These are phyloP conservation scores for Digitonthophagus gazella DNA, from an alignment of 2,888 invertebrate genomes.

Conservation along the genomic window DNA sequence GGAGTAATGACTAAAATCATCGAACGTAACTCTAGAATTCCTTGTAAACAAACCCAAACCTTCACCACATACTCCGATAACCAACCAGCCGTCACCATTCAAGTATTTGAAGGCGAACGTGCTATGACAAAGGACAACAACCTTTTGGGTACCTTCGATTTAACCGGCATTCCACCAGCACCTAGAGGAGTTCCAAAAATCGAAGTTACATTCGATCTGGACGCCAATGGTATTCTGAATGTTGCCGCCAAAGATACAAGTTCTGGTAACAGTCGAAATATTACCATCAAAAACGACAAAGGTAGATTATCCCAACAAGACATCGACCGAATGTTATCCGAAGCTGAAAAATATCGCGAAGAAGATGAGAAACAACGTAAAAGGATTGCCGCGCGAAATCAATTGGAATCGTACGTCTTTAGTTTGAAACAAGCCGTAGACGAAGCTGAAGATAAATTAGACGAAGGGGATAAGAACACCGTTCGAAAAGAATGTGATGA, in stretches of 20 bases:
- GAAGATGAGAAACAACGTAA: too few relatives aligned
- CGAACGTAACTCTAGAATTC: too few relatives aligned
- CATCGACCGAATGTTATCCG: conserved; percentile 74
- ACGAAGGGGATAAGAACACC: conserved; percentile 61
- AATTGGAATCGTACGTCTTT: conserved; percentile 67
- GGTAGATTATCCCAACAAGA: conserved; percentile 77
- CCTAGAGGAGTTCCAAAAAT: too few relatives aligned
- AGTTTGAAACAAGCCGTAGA: too few relatives aligned
- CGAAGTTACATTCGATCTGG: too few relatives aligned
- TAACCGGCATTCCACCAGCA: not conserved
- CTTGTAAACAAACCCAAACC: too few relatives aligned
- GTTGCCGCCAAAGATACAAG: conserved; percentile 59
- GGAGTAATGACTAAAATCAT: too few relatives aligned
- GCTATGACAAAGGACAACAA: too few relatives aligned
- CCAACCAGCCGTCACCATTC: conserved; percentile 3
- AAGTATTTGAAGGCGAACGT: too few relatives aligned
- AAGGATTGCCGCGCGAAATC: conserved; percentile 65
- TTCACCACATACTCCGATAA: conserved; percentile 2
- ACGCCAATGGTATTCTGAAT: conserved; percentile 50
- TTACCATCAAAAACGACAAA: conserved; percentile 80
- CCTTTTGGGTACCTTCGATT: not conserved
- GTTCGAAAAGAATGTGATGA: conserved; percentile 58
- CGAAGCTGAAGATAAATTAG: conserved; percentile 63
- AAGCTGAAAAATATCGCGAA: too few relatives aligned
- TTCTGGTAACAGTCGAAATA: conserved; percentile 64